Evolutionary conservation across 2,888 invertebrate species (phyloP).

Genomic region (Nasonia oneida): DNA sequence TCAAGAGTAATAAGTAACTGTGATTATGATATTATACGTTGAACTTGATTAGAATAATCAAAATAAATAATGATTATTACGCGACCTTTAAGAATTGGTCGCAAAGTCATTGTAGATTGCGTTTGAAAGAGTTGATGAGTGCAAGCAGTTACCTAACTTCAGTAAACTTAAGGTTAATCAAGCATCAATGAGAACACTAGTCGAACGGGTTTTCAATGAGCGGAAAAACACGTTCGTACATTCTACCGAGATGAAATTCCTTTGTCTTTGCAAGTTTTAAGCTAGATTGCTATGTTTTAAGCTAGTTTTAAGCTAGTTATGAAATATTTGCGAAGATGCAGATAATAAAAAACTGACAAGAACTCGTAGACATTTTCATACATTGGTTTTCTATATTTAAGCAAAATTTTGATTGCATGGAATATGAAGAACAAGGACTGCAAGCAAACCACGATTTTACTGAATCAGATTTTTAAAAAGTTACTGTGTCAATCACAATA

Average conservation of each 20-base stretch:
- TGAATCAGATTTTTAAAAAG: no score
- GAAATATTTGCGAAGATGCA: no score
- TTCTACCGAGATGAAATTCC: conserved; percentile 23
- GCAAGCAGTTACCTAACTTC: conserved; percentile 34
- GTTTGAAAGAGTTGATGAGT: neutral
- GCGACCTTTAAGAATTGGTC: neutral
- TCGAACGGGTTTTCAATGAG: conserved; percentile 57
- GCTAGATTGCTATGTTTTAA: no score
- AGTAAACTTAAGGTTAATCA: conserved; percentile 38
- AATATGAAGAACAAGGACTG: no score
- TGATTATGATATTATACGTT: neutral
- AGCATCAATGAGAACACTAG: conserved; percentile 53
- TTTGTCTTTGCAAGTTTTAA: conserved; percentile 23
- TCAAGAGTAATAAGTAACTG: neutral
- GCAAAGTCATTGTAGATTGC: neutral
- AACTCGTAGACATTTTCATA: no score
- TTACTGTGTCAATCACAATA: no score
- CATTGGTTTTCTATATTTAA: no score
- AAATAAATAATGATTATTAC: neutral
- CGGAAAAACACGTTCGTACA: conserved; percentile 60
- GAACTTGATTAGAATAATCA: no score
- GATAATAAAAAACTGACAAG: no score
- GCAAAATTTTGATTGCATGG: no score
- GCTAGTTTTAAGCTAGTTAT: neutral
- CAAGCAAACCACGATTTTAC: no score